A percentile compares a stretch with the other conserved stretches of the same genome.
Evolutionary conservation across 2,113 vertebrate genomes (phyloP).

Genomic region (Cavia porcellus): DNA sequence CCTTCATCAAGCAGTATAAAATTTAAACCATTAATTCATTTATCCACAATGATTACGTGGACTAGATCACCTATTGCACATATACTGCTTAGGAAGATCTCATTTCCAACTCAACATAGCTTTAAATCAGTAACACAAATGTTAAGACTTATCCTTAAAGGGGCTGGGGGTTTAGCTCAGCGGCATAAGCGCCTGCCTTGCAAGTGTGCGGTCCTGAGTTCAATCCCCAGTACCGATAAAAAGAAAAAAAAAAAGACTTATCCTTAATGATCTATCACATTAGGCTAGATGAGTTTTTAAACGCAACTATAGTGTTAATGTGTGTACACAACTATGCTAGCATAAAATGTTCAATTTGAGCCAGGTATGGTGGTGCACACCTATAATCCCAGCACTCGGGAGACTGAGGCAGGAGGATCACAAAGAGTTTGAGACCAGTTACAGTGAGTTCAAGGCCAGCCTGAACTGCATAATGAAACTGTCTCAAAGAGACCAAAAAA

Average conservation of each 20-base stretch:
- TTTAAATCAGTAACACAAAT: slow-evolving; percentile 44
- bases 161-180: no score
- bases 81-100: slow-evolving; percentile 61
- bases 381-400: neutral
- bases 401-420: neutral
- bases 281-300: slow-evolving; percentile 19
- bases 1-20: slow-evolving; percentile 60
- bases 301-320: neutral
- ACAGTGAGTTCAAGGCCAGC: neutral
- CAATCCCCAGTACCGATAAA: no score
- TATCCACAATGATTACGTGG: slow-evolving; percentile 62
- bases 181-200: no score
- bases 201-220: no score
- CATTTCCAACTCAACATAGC: slow-evolving; percentile 63
- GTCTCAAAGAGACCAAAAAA: slow-evolving; percentile 5
- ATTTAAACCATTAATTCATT: slow-evolving; percentile 80
- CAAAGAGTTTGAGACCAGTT: neutral
- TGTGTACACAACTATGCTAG: neutral
- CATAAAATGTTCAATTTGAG: slow-evolving; percentile 1
- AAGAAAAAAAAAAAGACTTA: neutral
- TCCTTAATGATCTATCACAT: neutral
- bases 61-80: slow-evolving; percentile 80
- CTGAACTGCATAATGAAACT: neutral
- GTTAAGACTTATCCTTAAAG: neutral
- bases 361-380: neutral